Evolutionary conservation across 1,140 invertebrate species (phyloP).

Genomic region (Drosophila jambulina): DNA sequence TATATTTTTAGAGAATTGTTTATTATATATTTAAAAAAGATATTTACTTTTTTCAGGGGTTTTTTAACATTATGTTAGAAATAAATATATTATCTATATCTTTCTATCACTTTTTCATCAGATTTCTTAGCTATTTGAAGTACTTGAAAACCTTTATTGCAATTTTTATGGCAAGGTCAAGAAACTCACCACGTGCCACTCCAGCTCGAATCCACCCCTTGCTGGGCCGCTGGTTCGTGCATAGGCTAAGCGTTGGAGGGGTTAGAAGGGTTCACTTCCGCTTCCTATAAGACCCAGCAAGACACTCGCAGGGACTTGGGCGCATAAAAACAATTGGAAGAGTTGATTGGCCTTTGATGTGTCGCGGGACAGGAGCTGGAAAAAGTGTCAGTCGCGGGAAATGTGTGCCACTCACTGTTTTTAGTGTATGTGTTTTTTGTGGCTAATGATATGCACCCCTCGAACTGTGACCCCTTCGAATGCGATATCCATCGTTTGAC

Average conservation of each 20-base stretch:
- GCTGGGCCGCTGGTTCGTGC: constrained; percentile 43
- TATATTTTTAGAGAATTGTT: neutral
- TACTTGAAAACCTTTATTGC: neutral
- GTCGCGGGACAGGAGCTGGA: constrained; percentile 34
- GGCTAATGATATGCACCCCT: constrained; percentile 82
- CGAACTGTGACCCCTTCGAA: constrained; percentile 29
- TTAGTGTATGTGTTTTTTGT: constrained; percentile 26
- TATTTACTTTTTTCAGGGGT: no score
- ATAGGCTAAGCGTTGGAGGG: constrained; percentile 51
- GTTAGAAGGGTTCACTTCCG: constrained; percentile 75
- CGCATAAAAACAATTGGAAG: constrained; percentile 43
- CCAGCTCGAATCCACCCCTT: constrained; percentile 12
- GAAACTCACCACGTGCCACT: constrained; percentile 50
- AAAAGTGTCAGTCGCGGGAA: constrained; percentile 79
- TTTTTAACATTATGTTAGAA: no score
- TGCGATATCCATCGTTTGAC: constrained; percentile 59
- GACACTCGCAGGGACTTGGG: constrained; percentile 6
- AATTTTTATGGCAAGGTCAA: constrained; percentile 46
- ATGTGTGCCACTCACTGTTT: constrained; percentile 74
- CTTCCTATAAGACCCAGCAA: constrained; percentile 67
- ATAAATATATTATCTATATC: neutral
- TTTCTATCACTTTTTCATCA: neutral
- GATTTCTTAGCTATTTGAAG: neutral
- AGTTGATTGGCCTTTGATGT: constrained; percentile 83
- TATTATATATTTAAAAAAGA: no score